Conservation (phyloP, 2,797 vertebrate genomes). For the Hippoglossus hippoglossus region DNA sequence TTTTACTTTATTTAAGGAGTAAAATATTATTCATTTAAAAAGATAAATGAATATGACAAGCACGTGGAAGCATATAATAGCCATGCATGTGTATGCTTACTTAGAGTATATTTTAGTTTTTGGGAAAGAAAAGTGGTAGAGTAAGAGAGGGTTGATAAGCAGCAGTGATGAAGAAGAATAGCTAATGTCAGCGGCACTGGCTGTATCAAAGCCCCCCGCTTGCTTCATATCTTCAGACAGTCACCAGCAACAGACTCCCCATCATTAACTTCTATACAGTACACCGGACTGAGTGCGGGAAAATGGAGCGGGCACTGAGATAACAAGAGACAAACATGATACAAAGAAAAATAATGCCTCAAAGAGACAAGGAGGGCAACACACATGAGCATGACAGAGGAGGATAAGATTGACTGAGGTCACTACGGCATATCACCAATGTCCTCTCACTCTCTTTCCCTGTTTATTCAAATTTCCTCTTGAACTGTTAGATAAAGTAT, state of each 20-base stretch:
- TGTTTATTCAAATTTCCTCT: not conserved
- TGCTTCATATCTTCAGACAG: constrained; percentile 65
- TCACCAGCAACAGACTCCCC: constrained; percentile 55
- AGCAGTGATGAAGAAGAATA: constrained; percentile 70
- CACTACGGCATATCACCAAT: not conserved
- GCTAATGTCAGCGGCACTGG: constrained; percentile 60
- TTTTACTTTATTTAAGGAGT: not conserved
- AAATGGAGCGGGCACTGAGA: constrained; percentile 11
- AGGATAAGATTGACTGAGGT: constrained; percentile 15
- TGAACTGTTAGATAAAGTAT: constrained; percentile 2
- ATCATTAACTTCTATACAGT: constrained; percentile 56
- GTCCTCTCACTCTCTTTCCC: not conserved
- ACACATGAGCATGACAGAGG: not conserved
- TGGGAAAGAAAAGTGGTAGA: constrained; percentile 7
- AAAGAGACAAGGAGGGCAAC: not conserved
- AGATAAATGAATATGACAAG: not conserved
- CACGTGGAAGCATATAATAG: not conserved
- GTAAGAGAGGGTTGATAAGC: constrained; percentile 34
- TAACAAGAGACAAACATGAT: constrained; percentile 18
- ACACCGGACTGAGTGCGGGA: constrained; percentile 17
- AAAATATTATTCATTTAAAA: no score
- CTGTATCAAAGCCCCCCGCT: constrained; percentile 62
- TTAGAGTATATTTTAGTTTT: constrained; percentile 30
- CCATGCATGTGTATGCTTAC: constrained; percentile 1
- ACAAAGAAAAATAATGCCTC: not conserved